Evolutionary conservation across 2,888 invertebrate species (phyloP), one percentile per base, ranked within the genome.

Genomic region (Drosophila aldrichi): DNA sequence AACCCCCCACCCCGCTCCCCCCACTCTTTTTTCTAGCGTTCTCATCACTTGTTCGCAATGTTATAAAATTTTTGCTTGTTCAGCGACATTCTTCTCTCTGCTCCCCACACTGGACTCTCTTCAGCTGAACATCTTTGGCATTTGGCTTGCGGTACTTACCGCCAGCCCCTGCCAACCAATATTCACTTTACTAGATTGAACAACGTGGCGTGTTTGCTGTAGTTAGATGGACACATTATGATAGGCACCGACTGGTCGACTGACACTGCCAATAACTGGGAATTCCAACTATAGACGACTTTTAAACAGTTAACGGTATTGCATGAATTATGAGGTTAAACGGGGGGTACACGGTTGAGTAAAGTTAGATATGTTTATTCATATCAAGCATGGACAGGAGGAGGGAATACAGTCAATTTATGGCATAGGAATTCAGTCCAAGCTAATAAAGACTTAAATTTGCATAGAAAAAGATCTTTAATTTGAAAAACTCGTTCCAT

Each of bases 41-140:
- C 70, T 72, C 79, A 64, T 78, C 79, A 69, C 79, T 70, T 79
- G 79, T 69, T 79, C 70, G 78, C 82, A 79, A 84, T 84, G 84
- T 87, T 87, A 84, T 84, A 84, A 84, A 87, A 87, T 80, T 84
- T 84, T 70, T 84, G 84, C 84, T 87, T 84, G 88, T 69, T 84
- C 84, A 84, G 87, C 84, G 80, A 68, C 80, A 77, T 86, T 86
- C 77, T 85, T 73, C 72, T 61, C 57, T 59, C 38, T 10, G 22
- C 51, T 25, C 34, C 40, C 38, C 43, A 44, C 61, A 44, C 36
- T 43, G 5, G 14, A 48, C 48, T 29, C 38, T 59, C 51, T 70
- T 62, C 29, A 41, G 43, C 68, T 54, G 65, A 69, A 70, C 70
- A 79, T 79, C 77, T 82, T 85, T 72, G 85, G 73, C 70, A 81